Evolutionary conservation across 1,140 invertebrate species (phyloP).

Genomic region (Epicauta chinensis): DNA sequence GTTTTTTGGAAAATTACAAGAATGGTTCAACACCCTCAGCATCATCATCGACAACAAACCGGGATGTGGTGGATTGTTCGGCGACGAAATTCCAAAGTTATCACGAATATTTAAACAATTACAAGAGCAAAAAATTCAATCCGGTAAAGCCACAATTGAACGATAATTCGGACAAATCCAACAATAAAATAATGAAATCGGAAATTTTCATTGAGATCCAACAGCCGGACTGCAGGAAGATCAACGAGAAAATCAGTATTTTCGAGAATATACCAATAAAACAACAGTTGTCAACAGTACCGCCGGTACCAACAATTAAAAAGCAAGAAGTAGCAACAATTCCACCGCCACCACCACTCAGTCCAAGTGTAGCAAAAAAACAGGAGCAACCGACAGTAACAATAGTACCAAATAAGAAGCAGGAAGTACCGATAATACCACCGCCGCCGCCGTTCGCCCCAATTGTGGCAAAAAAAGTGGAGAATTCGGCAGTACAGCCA

Average conservation of each 20-base stretch:
- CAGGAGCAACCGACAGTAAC: conserved; percentile 13
- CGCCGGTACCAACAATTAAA: too few relatives aligned
- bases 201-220: conserved; percentile 35
- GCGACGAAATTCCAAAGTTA: conserved; percentile 13
- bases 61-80: conserved; percentile 7
- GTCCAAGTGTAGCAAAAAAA: conserved; percentile 1
- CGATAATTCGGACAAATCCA: conserved; percentile 1
- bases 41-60: conserved; percentile 1
- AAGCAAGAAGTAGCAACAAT: background rate
- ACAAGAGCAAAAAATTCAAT: conserved; percentile 28
- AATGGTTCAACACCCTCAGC: conserved; percentile 21
- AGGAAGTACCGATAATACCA: conserved; percentile 3
- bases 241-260: conserved; percentile 3
- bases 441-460: conserved; percentile 1
- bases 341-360: conserved; percentile 4
- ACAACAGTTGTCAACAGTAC: too few relatives aligned
- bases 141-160: conserved; percentile 21
- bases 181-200: conserved; percentile 26
- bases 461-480: conserved; percentile 3
- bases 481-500: conserved; percentile 18
- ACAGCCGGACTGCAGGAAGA: conserved; percentile 1
- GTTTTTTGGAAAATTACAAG: conserved; percentile 30
- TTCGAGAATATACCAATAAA: background rate
- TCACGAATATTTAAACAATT: conserved; percentile 26
- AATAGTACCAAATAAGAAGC: too few relatives aligned